phyloP scores from a whole-genome alignment of 1,140 invertebrate genomes.

The Melipona quadrifasciata region DNA sequence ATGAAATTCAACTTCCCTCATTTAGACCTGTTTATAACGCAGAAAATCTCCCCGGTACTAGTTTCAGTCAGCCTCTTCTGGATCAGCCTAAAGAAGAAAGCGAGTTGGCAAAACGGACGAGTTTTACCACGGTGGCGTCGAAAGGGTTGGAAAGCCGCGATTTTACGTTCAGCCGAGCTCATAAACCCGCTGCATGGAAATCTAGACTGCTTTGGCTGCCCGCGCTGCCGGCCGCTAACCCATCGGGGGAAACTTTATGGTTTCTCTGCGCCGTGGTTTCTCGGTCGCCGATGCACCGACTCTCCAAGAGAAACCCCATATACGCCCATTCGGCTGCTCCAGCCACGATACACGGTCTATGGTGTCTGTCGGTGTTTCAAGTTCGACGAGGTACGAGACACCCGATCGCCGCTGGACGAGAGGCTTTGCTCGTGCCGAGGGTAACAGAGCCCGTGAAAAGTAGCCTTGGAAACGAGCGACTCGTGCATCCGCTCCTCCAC shows the following conservation, averaged over 20 bases:
- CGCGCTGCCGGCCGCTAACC: conserved; percentile 67
- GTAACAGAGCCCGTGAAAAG: conserved; percentile 58
- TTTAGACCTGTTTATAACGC: background rate
- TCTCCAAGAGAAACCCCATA: background rate
- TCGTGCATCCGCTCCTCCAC: conserved; percentile 43
- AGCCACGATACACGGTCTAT: background rate
- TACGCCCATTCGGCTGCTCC: conserved; percentile 54
- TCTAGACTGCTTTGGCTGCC: conserved; percentile 70
- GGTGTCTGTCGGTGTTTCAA: background rate
- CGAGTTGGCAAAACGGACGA: conserved; percentile 21
- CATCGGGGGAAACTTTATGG: conserved; percentile 77
- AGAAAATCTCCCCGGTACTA: background rate
- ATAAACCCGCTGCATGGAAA: conserved; percentile 71
- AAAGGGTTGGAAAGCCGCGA: conserved; percentile 55
- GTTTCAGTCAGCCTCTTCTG: background rate
- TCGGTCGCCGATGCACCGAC: conserved; percentile 7
- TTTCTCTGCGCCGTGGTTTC: conserved; percentile 45
- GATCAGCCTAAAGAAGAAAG: background rate
- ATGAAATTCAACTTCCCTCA: background rate
- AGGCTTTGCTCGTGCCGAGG: conserved; percentile 2
- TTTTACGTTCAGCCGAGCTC: conserved; percentile 69
- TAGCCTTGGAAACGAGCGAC: conserved; percentile 61
- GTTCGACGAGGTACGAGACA: conserved; percentile 49
- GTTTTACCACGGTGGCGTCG: conserved; percentile 47
- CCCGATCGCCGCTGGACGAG: conserved; percentile 57